Evolutionary conservation across 2,797 vertebrate genomes (phyloP), one percentile per base, ranked within the genome.

Genomic region (Tenualosa thibaudeaui): DNA sequence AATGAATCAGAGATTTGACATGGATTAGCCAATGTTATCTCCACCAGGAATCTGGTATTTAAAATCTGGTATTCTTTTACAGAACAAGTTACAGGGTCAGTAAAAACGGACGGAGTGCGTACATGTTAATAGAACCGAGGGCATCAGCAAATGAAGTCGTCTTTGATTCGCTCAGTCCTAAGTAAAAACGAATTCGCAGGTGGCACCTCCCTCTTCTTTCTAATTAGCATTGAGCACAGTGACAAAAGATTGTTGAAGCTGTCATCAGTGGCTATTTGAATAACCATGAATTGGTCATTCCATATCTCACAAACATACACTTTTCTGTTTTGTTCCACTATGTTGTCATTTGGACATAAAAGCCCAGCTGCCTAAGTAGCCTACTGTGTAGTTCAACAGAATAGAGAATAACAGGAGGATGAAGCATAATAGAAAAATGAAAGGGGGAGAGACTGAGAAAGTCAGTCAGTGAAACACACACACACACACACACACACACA

Each of bases 401-500:
- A 46, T 8, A 43, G 71, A 19, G 17, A 17, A 75, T 5, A 78
- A 46, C 15, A 78, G 71, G 37, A 43, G 37, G 68, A 46, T 19
- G 26, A 37, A 19, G 6, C 5, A 78, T 78, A 7, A 78, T 46
- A 46, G 40, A 78, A 7, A 78, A 40, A 75, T 37, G 15, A 46
- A 50, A 19, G 22, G 54, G 46, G 49, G 40, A 60, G 5, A 43
- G 75, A 24, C 22, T 3, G 53, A 54, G 5, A 31, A 46, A 40
- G 31, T 40, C 5, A 86, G 89, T 86, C 86, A 87, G 90, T 85
- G 89, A 87, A 51, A 51, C 50, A 51, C 50, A 51, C 50, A 51
- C 50, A 51, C 50, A 51, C 50, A 12, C 50, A 51, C 50, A 51
- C 50, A 51, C 50, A 51, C 50, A 51, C 50, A 12, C 50, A 51